Base-by-base conservation (phyloP, 2,888 invertebrate genomes). In the Synanthedon myopaeformis region DNA sequence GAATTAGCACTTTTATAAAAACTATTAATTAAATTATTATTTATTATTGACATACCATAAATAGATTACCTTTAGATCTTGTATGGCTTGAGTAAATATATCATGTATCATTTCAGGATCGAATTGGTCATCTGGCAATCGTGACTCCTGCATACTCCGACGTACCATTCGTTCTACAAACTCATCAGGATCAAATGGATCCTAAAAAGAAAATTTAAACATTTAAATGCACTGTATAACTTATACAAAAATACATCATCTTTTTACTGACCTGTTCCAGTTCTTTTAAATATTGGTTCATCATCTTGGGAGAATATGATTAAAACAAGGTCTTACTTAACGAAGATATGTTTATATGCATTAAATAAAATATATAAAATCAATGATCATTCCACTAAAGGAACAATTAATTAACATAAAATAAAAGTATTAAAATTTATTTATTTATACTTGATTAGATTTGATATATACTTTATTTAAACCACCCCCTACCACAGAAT, bases 111-210 rank as follows among this genome's bases (percentile, higher is more conserved):
- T 88, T 68, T 94, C 92, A 0, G 97, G 96, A 82, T 97, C 95
- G 76, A 97, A 96, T 57, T 86, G 77, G 52, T 85, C 86, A 58
- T 82, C 79, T 53, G 92, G 90, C 23, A 92, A 90, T 51, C 91
- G 92, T 17, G 92, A 90, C 67, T 92, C 94, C 64, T 91, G 92
- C 74, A 96, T 95, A 52, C 97, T 96, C 63, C 97, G 91, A 93
- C 98, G 96, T 45, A 98, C 98, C 70, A 99, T 89, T 54, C 98
- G 90, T 77, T 99, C 99, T 1, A 99, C 97, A 88, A 99, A 99
- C 75, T 98, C 98, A 70, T 97, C 96, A 11, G 97, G 94, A 86
- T 98, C 96, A 76, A 98, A 99, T 0, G 98, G 96, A 72, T 98
- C 98, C 96, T 99, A 66, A 54, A 19, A 3, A 53, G 51, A 10